Evolutionary conservation across 2,888 invertebrate genomes (phyloP).

Genomic region (Subacronicta megacephala): DNA sequence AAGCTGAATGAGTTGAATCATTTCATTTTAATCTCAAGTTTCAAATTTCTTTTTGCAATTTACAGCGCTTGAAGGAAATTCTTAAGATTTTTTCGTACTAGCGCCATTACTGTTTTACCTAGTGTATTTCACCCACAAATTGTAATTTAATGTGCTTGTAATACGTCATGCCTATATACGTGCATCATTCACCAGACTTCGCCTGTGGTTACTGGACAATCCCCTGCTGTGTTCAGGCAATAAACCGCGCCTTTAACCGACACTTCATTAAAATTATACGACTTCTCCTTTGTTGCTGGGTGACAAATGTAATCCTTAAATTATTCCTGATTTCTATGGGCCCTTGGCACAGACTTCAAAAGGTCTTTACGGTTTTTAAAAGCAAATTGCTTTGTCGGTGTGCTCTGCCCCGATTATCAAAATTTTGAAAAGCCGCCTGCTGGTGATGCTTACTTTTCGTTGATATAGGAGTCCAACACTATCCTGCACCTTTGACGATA

Average conservation of each 20-base stretch:
- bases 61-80: too few species aligned
- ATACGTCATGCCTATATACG: conserved; percentile 3
- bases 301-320: conserved; percentile 70
- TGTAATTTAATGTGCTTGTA: neutral
- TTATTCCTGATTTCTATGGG: conserved; percentile 55
- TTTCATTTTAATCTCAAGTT: too few species aligned
- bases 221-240: conserved; percentile 61
- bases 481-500: too few species aligned
- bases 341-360: conserved; percentile 8
- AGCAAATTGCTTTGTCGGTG: neutral
- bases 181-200: conserved; percentile 15
- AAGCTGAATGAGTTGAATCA: too few species aligned
- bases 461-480: too few species aligned
- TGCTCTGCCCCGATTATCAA: neutral
- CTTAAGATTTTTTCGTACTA: too few species aligned
- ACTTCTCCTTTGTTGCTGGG: conserved; percentile 63
- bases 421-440: too few species aligned
- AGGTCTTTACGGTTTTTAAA: neutral
- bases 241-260: conserved; percentile 53
- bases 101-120: too few species aligned
- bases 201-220: conserved; percentile 47
- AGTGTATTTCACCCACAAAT: neutral
- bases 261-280: conserved; percentile 80
- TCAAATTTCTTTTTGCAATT: too few species aligned
- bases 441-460: too few species aligned